Conservation (phyloP, 2,888 invertebrate genomes). For the Drosophila picticornis region DNA sequence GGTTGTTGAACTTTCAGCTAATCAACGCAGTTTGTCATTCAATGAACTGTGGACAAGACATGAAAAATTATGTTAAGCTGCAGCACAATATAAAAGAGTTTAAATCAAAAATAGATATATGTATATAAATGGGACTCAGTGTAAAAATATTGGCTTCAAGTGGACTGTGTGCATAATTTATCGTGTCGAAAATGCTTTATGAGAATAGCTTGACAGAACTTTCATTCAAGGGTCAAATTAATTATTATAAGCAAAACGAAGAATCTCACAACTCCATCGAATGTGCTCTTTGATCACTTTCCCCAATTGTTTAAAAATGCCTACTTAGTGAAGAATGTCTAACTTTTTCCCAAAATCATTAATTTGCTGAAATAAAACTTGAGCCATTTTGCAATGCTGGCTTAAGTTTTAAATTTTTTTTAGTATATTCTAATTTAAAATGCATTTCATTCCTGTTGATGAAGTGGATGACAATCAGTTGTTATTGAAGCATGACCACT, state of each 20-base stretch:
- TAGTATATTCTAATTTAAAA: not conserved
- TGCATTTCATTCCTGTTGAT: slow-evolving; percentile 2
- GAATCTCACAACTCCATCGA: not conserved
- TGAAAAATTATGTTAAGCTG: not conserved
- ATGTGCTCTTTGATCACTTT: not conserved
- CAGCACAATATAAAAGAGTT: not conserved
- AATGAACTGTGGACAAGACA: not conserved
- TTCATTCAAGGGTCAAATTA: not conserved
- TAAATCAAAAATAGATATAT: not conserved
- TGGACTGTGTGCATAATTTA: not conserved
- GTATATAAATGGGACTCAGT: not conserved
- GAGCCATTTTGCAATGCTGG: not conserved
- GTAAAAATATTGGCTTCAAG: not conserved
- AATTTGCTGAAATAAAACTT: not conserved
- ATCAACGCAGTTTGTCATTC: slow-evolving; percentile 22
- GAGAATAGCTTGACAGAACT: not conserved
- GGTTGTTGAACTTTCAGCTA: slow-evolving; percentile 65
- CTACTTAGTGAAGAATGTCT: not conserved
- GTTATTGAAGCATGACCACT: slow-evolving; percentile 25
- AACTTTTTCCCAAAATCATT: not conserved
- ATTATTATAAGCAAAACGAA: not conserved
- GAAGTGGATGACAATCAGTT: slow-evolving; percentile 29
- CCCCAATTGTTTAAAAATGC: not conserved
- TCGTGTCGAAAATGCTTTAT: not conserved
- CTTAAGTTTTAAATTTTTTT: not conserved